Conservation (phyloP, 2,888 invertebrate genomes). For the Lithophane ornitopus region DNA sequence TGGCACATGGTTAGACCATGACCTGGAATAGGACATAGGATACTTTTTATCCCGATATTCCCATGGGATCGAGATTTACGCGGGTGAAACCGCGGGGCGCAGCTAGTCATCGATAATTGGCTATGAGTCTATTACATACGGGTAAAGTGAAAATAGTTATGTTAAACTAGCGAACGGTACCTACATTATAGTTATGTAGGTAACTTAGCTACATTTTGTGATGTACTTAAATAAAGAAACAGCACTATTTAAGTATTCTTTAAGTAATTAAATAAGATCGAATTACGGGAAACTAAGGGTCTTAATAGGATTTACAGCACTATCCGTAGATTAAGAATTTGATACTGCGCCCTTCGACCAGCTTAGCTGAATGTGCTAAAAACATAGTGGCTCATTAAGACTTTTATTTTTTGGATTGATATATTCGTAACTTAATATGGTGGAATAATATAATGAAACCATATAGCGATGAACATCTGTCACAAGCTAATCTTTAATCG, state of each 20-base stretch:
- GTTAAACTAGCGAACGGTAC: no score
- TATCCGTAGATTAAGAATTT: constrained; percentile 25
- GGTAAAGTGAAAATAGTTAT: background rate
- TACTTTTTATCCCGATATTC: no score
- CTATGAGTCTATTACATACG: no score
- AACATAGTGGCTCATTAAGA: background rate
- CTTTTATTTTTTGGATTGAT: background rate
- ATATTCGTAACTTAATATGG: background rate
- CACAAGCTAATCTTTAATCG: constrained; percentile 15
- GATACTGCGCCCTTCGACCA: constrained; percentile 14
- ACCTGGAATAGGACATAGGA: no score
- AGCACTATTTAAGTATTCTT: background rate
- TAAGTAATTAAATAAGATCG: constrained; percentile 22
- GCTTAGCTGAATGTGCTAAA: background rate
- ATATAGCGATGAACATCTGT: constrained; percentile 8
- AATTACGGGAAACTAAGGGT: constrained; percentile 14
- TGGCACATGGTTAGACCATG: no score
- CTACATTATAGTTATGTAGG: background rate
- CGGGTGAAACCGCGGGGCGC: no score
- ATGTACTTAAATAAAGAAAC: background rate
- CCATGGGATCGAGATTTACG: no score
- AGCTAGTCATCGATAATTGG: background rate
- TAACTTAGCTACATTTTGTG: background rate
- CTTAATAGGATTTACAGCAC: constrained; percentile 28
- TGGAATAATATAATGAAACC: constrained; percentile 3